These are phyloP conservation scores for Drosophila sproati DNA, from an alignment of 1,140 invertebrate genomes.

Conservation along the genomic window DNA sequence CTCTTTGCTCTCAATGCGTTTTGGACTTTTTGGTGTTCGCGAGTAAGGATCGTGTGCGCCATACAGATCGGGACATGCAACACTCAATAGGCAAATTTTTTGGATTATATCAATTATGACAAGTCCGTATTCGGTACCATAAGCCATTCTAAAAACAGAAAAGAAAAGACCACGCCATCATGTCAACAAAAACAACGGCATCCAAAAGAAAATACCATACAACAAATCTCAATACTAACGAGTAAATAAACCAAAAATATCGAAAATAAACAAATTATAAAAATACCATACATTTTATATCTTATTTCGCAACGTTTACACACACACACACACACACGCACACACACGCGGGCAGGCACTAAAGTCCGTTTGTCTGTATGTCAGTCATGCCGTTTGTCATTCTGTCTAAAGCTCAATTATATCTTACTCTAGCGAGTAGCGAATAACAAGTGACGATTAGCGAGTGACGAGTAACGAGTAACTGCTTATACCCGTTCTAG, in stretches of 20 bases:
- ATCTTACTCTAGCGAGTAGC: constrained; percentile 10
- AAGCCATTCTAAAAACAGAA: constrained; percentile 92
- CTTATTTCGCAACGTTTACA: constrained; percentile 5
- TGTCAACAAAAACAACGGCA: constrained; percentile 73
- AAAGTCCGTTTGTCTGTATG: constrained; percentile 37
- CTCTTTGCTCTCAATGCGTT: constrained; percentile 88
- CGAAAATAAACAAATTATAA: constrained; percentile 10
- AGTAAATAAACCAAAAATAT: constrained; percentile 9
- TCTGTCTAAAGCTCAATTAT: constrained; percentile 25
- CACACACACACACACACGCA: constrained; percentile 17
- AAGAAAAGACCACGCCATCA: constrained; percentile 54
- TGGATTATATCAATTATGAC: constrained; percentile 97
- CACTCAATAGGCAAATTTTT: constrained; percentile 94
- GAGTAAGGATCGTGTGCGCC: constrained; percentile 95
- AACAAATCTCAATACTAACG: background rate
- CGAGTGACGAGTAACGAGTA: constrained; percentile 5
- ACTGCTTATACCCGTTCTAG: background rate
- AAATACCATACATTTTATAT: constrained; percentile 1
- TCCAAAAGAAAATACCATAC: constrained; percentile 31
- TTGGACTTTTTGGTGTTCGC: constrained; percentile 93
- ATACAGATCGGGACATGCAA: constrained; percentile 94
- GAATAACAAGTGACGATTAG: constrained; percentile 6
- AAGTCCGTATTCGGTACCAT: constrained; percentile 97
- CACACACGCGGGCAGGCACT: constrained; percentile 59
- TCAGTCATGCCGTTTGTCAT: constrained; percentile 22